Evolutionary conservation across 2,888 invertebrate species (phyloP).

Genomic region (Phalera bucephala): DNA sequence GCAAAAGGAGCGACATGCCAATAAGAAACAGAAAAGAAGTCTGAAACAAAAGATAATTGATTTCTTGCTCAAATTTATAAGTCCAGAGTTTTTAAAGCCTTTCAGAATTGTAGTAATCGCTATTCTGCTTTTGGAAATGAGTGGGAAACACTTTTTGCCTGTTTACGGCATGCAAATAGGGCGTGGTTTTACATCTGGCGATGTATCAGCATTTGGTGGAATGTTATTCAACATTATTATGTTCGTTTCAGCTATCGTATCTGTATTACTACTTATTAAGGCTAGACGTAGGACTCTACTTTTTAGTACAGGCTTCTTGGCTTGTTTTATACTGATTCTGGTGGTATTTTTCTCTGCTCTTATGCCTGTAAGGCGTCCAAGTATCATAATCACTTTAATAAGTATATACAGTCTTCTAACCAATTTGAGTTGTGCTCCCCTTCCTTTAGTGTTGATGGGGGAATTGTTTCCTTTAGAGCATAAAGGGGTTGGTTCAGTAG

Average conservation of each 20-base stretch:
- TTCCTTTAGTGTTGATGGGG: neutral
- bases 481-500: neutral
- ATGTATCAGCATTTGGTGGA: neutral
- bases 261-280: neutral
- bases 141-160: neutral
- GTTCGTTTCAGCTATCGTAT: neutral
- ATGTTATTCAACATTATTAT: neutral
- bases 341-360: neutral
- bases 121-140: neutral
- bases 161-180: neutral
- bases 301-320: neutral
- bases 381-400: neutral
- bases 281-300: neutral
- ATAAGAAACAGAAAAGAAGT: too few species aligned
- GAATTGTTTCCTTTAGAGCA: neutral
- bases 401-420: neutral
- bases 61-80: neutral
- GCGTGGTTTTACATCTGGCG: too few species aligned
- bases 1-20: too few species aligned
- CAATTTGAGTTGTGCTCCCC: neutral
- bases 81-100: neutral
- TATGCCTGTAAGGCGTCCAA: neutral
- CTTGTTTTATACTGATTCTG: neutral
- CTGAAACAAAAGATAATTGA: too few species aligned
- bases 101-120: neutral